Percentiles rank a stretch among this genome's conserved stretches.
Evolutionary conservation across 2,888 invertebrate species (phyloP).

Genomic region (Acleris holmiana): DNA sequence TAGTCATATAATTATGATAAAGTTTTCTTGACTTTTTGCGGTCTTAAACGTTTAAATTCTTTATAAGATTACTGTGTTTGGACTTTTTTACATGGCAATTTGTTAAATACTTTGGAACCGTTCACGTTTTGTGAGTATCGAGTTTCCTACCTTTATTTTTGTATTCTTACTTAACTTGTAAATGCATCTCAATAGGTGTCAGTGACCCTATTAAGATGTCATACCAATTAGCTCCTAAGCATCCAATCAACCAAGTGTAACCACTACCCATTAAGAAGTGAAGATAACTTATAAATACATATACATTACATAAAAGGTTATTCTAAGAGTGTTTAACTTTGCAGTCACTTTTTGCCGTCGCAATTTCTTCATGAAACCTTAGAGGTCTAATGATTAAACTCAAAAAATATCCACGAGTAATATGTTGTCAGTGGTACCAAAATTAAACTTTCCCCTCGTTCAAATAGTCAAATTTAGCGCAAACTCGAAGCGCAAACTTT

Average conservation of each 20-base stretch:
- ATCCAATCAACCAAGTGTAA: too few species aligned
- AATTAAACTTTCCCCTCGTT: too few species aligned
- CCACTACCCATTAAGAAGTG: too few species aligned
- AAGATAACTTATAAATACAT: too few species aligned
- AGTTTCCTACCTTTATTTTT: not conserved
- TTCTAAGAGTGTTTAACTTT: too few species aligned
- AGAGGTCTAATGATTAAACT: too few species aligned
- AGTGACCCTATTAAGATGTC: not conserved
- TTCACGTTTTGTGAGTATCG: slow-evolving; percentile 11
- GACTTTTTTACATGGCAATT: not conserved
- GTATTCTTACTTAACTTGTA: not conserved
- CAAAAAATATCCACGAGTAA: too few species aligned
- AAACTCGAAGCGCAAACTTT: slow-evolving; percentile 8
- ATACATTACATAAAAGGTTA: too few species aligned
- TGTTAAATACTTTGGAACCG: slow-evolving; percentile 6
- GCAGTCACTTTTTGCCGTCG: too few species aligned
- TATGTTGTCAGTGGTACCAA: too few species aligned
- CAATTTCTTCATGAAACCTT: too few species aligned
- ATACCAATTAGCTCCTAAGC: too few species aligned
- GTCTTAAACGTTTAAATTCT: slow-evolving; percentile 1
- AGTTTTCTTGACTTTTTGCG: slow-evolving; percentile 18
- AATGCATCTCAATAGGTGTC: not conserved
- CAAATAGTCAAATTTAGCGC: slow-evolving; percentile 1
- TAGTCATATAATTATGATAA: slow-evolving; percentile 27
- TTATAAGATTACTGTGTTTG: not conserved